Conservation (phyloP, 2,888 invertebrate species). For the Drosophila kanekoi region DNA sequence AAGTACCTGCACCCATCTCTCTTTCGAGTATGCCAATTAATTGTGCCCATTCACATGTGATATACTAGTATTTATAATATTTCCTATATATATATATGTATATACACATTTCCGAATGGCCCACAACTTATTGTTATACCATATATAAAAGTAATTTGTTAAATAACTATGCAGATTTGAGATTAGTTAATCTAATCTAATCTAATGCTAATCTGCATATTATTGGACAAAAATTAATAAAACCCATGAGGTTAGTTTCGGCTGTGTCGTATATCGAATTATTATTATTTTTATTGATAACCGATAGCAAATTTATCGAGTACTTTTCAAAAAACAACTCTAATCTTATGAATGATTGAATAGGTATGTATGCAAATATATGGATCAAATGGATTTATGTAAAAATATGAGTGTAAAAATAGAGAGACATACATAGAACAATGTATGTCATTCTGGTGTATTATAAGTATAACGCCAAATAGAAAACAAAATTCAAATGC, state of each 20-base stretch:
- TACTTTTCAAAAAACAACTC: slow-evolving; percentile 2
- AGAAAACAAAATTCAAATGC: slow-evolving; percentile 38
- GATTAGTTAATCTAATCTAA: background rate
- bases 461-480: background rate
- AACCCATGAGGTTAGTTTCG: slow-evolving; percentile 9
- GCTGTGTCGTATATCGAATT: slow-evolving; percentile 33
- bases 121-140: background rate
- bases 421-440: background rate
- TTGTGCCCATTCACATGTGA: background rate
- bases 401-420: background rate
- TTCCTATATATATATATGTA: background rate
- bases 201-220: background rate
- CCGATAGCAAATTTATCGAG: slow-evolving; percentile 9
- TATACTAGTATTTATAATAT: background rate
- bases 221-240: slow-evolving; percentile 10
- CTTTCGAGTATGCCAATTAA: background rate
- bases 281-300: slow-evolving; percentile 12
- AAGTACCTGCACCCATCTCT: slow-evolving; percentile 20
- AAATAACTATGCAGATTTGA: slow-evolving; percentile 7
- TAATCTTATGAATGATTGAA: background rate
- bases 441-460: slow-evolving; percentile 3
- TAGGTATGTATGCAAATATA: background rate
- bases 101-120: background rate
- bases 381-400: background rate
- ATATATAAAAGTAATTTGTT: background rate